Conservation (phyloP, 2,888 invertebrate species). For the Prosapia bicincta region DNA sequence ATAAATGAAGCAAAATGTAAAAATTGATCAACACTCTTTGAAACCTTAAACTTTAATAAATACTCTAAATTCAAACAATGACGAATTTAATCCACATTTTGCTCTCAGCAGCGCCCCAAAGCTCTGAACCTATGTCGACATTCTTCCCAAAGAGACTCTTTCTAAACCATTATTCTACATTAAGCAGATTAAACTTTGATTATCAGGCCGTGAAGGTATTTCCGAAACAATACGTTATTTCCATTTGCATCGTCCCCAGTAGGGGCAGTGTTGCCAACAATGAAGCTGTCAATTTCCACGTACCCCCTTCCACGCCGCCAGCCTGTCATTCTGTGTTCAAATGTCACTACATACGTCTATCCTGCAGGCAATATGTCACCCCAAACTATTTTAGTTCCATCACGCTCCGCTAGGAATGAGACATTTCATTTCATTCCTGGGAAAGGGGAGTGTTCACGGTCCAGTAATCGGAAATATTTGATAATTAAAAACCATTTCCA, state of each 20-base stretch:
- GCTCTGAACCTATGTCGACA: too few relatives aligned
- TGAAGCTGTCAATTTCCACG: background rate
- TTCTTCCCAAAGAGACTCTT: too few relatives aligned
- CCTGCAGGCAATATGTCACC: background rate
- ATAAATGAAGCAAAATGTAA: too few relatives aligned
- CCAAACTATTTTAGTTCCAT: conserved; percentile 2
- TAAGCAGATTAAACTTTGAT: too few relatives aligned
- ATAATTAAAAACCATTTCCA: background rate
- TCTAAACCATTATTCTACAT: too few relatives aligned
- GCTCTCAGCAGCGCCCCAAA: too few relatives aligned
- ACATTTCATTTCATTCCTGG: background rate
- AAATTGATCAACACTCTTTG: too few relatives aligned
- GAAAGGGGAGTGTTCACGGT: background rate
- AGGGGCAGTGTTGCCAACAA: background rate
- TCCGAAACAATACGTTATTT: background rate
- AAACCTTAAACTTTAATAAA: too few relatives aligned
- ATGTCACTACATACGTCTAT: background rate
- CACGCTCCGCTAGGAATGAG: background rate
- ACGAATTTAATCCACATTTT: too few relatives aligned
- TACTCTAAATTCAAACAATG: too few relatives aligned
- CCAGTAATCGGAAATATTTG: background rate
- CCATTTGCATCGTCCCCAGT: background rate
- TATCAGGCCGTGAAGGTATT: background rate
- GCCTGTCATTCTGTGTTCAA: background rate
- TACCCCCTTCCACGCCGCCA: background rate